These are phyloP conservation scores for Varanus komodoensis DNA, from an alignment of 2,113 vertebrate species.

Conservation along the genomic window DNA sequence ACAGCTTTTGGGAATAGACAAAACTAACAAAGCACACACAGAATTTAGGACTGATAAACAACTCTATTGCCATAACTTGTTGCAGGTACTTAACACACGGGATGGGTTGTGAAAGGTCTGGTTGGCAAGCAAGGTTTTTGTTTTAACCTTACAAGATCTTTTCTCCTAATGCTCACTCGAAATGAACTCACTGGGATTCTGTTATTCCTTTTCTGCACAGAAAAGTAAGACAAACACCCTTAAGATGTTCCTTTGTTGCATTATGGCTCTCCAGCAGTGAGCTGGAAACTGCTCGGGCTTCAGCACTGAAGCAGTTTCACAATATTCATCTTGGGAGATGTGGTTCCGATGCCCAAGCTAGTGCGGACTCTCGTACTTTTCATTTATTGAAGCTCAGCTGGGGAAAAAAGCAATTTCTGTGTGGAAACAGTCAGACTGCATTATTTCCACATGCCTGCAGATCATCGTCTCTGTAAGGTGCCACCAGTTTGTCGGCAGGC, in stretches of 20 bases:
- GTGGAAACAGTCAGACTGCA: neutral
- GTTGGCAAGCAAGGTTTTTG: neutral
- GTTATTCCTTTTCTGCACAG: neutral
- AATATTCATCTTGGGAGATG: neutral
- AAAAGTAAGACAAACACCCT: neutral
- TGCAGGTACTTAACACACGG: neutral
- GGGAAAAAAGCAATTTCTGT: neutral
- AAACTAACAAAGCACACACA: neutral
- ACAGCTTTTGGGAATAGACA: neutral
- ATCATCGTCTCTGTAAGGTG: neutral
- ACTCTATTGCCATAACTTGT: accelerated
- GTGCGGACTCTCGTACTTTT: neutral
- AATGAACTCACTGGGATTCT: neutral
- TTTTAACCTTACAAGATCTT: accelerated
- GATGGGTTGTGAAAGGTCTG: no score
- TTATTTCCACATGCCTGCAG: neutral
- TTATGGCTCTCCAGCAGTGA: neutral
- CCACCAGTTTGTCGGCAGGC: neutral
- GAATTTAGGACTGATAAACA: neutral
- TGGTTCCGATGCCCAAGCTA: neutral
- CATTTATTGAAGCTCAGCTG: neutral
- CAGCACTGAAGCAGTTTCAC: neutral
- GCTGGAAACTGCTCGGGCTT: neutral
- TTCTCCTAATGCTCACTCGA: neutral
- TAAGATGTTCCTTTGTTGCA: neutral